A percentile compares a stretch with the other conserved stretches of the same genome.
Evolutionary conservation across 37 sponge, comb jelly and placozoan genomes (phyloP).

Genomic region (Petrosia ficiformis): DNA sequence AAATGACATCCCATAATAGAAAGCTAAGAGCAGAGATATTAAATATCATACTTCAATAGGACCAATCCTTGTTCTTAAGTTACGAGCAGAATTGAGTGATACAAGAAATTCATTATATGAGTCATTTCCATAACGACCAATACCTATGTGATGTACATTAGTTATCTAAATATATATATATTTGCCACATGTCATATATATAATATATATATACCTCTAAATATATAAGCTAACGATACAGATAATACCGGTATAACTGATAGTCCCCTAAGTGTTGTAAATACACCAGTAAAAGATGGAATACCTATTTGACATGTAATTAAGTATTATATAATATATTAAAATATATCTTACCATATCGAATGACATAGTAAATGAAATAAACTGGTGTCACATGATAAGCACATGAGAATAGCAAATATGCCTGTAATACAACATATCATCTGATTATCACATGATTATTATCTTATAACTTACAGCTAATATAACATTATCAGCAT

Average conservation of each 20-base stretch:
- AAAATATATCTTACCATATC: constrained; percentile 41
- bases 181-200: neutral
- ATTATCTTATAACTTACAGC: constrained; percentile 30
- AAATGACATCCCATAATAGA: neutral
- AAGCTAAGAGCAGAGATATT: constrained; percentile 3
- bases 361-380: constrained; percentile 45
- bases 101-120: constrained; percentile 42
- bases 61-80: constrained; percentile 24
- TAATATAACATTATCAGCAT: constrained; percentile 62
- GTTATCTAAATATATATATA: neutral
- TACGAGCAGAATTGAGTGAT: constrained; percentile 21
- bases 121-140: constrained; percentile 47
- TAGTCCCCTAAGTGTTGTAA: constrained; percentile 10
- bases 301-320: constrained; percentile 15
- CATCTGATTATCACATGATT: neutral
- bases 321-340: neutral
- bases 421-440: constrained; percentile 31
- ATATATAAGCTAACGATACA: constrained; percentile 49
- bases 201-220: constrained; percentile 61
- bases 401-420: constrained; percentile 49
- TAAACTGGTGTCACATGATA: constrained; percentile 59
- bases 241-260: constrained; percentile 52
- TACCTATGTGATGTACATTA: constrained; percentile 35
- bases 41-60: constrained; percentile 21
- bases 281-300: constrained; percentile 46